These are phyloP conservation scores for Chromoteleia sp. DNA, from an alignment of 2,888 invertebrate genomes.

Conservation along the genomic window DNA sequence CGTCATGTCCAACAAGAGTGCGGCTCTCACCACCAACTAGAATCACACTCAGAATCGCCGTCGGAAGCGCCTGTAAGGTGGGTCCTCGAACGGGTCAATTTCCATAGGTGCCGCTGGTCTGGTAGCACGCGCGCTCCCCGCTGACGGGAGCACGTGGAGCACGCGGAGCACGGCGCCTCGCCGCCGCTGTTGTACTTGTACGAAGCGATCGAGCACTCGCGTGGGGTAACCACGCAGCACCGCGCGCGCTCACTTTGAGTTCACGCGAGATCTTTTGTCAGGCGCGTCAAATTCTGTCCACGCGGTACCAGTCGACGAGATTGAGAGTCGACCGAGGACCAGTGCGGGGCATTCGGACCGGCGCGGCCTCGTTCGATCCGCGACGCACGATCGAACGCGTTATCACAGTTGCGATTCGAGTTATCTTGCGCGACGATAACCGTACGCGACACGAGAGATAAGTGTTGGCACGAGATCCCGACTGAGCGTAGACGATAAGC, in stretches of 20 bases:
- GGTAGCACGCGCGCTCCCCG: slow-evolving; percentile 48
- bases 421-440: slow-evolving; percentile 9
- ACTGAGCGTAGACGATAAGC: slow-evolving; percentile 81
- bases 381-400: neutral
- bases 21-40: neutral
- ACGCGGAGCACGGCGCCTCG: too few species aligned
- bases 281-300: slow-evolving; percentile 17
- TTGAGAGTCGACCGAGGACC: neutral
- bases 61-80: slow-evolving; percentile 80
- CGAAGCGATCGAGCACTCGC: slow-evolving; percentile 13
- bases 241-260: slow-evolving; percentile 35
- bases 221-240: slow-evolving; percentile 26
- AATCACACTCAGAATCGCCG: slow-evolving; percentile 74
- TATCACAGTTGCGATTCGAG: slow-evolving; percentile 29
- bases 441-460: slow-evolving; percentile 54
- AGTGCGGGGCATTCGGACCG: slow-evolving; percentile 4
- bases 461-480: slow-evolving; percentile 76
- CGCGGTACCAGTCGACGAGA: neutral
- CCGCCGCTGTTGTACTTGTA: slow-evolving; percentile 26
- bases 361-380: neutral
- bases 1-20: slow-evolving; percentile 27
- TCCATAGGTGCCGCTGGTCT: slow-evolving; percentile 77
- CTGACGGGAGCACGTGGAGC: slow-evolving; percentile 46
- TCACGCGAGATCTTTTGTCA: neutral
- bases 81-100: slow-evolving; percentile 82